Evolutionary conservation across 2,113 vertebrate genomes (phyloP).

Genomic region (Cromileptes altivelis): DNA sequence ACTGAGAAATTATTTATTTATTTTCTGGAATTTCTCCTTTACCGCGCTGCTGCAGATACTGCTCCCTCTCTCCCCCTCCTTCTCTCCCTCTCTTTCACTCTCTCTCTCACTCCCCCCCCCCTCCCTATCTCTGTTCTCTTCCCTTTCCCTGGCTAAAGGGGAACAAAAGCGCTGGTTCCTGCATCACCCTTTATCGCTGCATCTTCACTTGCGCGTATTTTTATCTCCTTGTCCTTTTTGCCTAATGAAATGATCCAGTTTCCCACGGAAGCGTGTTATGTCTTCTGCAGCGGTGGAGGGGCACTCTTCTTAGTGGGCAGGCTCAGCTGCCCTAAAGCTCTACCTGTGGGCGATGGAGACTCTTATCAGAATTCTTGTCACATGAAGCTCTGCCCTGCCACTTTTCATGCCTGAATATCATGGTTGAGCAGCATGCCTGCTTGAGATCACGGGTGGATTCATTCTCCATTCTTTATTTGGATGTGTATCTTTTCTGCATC

Average conservation of each 20-base stretch:
- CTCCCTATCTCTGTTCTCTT: conserved; percentile 51
- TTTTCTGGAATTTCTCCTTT: conserved; percentile 81
- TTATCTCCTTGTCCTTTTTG: conserved; percentile 37
- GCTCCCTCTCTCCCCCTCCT: conserved; percentile 57
- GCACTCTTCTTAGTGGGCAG: conserved; percentile 79
- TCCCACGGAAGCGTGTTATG: conserved; percentile 71
- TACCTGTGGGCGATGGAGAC: conserved; percentile 84
- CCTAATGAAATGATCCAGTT: conserved; percentile 78
- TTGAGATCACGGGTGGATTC: conserved; percentile 62
- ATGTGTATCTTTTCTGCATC: conserved; percentile 53
- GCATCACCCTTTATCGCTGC: conserved; percentile 64
- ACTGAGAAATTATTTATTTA: conserved; percentile 83
- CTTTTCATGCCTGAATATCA: conserved; percentile 62
- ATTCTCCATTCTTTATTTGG: conserved; percentile 59
- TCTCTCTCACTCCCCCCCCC: conserved; percentile 34
- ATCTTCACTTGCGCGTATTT: conserved; percentile 48
- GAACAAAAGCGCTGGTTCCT: conserved; percentile 75
- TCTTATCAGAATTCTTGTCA: conserved; percentile 81
- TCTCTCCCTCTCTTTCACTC: background rate
- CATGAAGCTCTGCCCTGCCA: conserved; percentile 75
- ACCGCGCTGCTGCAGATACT: conserved; percentile 83
- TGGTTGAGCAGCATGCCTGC: conserved; percentile 47
- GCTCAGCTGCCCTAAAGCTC: conserved; percentile 79
- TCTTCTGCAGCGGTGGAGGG: conserved; percentile 73
- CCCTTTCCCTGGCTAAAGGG: conserved; percentile 64